phyloP scores from a whole-genome alignment of 1,140 invertebrate species.

The Zeugodacus cucurbitae region DNA sequence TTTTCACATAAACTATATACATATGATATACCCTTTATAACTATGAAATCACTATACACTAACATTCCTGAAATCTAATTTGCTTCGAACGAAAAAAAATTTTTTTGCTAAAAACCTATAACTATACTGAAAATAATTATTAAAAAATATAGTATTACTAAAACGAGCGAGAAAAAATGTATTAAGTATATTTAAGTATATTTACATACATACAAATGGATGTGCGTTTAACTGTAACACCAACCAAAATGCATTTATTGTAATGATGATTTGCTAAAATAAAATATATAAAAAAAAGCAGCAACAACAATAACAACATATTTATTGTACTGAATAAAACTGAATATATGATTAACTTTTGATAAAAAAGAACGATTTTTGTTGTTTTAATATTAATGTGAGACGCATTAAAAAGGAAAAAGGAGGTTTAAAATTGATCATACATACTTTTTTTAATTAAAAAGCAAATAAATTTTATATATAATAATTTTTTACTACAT shows the following conservation, averaged over 20 bases:
- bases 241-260: slow-evolving; percentile 31
- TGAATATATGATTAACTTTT: slow-evolving; percentile 28
- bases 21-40: too few species aligned
- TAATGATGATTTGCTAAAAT: slow-evolving; percentile 2
- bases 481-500: too few species aligned
- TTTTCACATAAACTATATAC: neutral
- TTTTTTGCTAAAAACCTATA: slow-evolving; percentile 16
- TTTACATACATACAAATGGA: neutral
- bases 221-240: neutral
- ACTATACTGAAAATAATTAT: neutral
- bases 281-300: neutral
- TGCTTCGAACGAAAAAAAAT: slow-evolving; percentile 7
- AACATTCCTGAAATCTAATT: slow-evolving; percentile 27
- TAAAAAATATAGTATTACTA: neutral
- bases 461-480: too few species aligned
- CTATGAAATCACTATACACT: slow-evolving; percentile 7
- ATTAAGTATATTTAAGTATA: neutral
- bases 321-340: slow-evolving; percentile 25
- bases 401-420: neutral
- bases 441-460: too few species aligned
- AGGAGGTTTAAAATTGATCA: too few species aligned
- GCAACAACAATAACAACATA: neutral
- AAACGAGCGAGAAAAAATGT: neutral
- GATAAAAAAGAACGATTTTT: neutral
- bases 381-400: neutral